These are phyloP conservation scores for Chaunax sp. DNA, from an alignment of 2,797 vertebrate species.

Conservation along the genomic window DNA sequence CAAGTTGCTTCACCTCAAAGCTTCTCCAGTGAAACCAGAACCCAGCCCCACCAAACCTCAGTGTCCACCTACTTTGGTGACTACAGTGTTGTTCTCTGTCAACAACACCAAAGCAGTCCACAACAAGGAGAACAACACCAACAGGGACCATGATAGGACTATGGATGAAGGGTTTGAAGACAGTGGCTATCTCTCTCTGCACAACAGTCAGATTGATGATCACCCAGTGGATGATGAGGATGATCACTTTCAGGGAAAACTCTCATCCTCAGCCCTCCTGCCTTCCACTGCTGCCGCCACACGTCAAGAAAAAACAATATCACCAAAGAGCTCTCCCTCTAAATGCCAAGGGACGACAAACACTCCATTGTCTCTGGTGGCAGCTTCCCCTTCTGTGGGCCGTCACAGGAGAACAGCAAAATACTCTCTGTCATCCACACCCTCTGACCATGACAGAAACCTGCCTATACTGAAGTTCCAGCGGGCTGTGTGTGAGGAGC, in stretches of 20 bases:
- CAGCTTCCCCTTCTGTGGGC: slow-evolving; percentile 41
- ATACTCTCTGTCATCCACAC: slow-evolving; percentile 30
- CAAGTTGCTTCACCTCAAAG: slow-evolving; percentile 31
- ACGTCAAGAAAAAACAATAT: slow-evolving; percentile 4
- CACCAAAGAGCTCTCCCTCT: slow-evolving; percentile 30
- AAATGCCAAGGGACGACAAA: slow-evolving; percentile 25
- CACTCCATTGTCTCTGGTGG: not conserved
- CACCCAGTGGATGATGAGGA: slow-evolving; percentile 54
- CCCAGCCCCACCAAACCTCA: slow-evolving; percentile 46
- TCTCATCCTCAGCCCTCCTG: accelerated
- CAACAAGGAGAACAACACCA: slow-evolving; percentile 89
- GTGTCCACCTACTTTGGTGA: slow-evolving; percentile 17
- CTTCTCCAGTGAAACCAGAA: slow-evolving; percentile 66
- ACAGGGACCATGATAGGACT: slow-evolving; percentile 49
- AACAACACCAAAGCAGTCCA: slow-evolving; percentile 68
- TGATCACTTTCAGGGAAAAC: slow-evolving; percentile 1
- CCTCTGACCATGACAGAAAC: slow-evolving; percentile 43
- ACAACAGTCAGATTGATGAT: slow-evolving; percentile 82
- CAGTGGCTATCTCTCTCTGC: slow-evolving; percentile 92
- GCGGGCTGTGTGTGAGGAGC: slow-evolving; percentile 86
- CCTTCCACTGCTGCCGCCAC: not conserved
- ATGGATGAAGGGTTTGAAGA: slow-evolving; percentile 83
- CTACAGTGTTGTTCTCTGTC: slow-evolving; percentile 11
- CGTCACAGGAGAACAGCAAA: not conserved
- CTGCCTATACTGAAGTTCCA: slow-evolving; percentile 89